These are phyloP conservation scores for Diadophis punctatus DNA, from an alignment of 2,113 vertebrate genomes.

Conservation along the genomic window DNA sequence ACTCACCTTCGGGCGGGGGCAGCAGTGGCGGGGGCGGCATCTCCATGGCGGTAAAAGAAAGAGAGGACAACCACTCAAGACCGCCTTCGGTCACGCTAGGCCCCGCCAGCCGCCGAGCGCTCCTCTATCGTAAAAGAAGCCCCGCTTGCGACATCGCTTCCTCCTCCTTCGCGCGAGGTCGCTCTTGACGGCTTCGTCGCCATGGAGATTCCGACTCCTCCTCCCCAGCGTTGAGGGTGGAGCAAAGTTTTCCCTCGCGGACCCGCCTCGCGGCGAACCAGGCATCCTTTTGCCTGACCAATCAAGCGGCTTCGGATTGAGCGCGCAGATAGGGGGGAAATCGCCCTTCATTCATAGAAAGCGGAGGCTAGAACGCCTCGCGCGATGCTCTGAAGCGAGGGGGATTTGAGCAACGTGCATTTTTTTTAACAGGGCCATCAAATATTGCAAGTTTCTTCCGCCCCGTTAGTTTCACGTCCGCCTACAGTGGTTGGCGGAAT, in stretches of 20 bases:
- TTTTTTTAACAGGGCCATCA: background rate
- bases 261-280: background rate
- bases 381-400: background rate
- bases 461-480: background rate
- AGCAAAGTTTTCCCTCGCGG: background rate
- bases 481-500: background rate
- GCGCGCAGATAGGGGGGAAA: background rate
- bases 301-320: background rate
- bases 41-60: constrained; percentile 65
- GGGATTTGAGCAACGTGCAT: background rate
- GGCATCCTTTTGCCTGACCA: background rate
- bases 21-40: constrained; percentile 66
- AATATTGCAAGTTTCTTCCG: background rate
- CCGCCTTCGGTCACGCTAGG: constrained; percentile 12
- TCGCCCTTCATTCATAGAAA: background rate
- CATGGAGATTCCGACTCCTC: constrained; percentile 12
- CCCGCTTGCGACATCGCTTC: constrained; percentile 32
- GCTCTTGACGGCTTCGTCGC: constrained; percentile 59
- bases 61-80: background rate
- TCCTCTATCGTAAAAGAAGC: background rate
- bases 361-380: background rate
- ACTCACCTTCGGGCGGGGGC: constrained; percentile 74
- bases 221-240: background rate
- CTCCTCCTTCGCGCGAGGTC: background rate
- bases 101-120: constrained; percentile 47